Evolutionary conservation across 2,888 invertebrate genomes (phyloP), one percentile per base, ranked within the genome.

Genomic region (Synanthedon andrenaeformis): DNA sequence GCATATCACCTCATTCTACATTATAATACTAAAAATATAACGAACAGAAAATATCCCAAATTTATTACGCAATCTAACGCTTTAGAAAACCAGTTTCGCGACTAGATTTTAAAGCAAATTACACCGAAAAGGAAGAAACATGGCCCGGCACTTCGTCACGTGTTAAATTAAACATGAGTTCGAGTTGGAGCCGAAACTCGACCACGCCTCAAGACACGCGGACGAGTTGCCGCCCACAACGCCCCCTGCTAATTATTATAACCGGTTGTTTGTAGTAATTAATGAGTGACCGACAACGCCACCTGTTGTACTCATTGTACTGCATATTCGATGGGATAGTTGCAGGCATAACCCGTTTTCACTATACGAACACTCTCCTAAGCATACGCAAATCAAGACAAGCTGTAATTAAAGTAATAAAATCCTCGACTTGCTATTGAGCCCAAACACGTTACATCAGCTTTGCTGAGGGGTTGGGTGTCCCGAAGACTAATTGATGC

Each of bases 181-280:
- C 49, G 49, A 45, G 45, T 63, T 64, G 65, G 65, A 66, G 64
- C 70, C 69, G 66, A 71, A 74, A 69, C 66, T 57, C 66, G 66
- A 69, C 75, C 75, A 72, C 75, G 75, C 76, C 74, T 70, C 57
- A 56, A 14, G 57, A 57, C 61, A 61, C 62, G 57, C 59, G 58
- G 61, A 59, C 56, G 61, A 56, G 60, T 58, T 60, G 55, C 67
- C 84, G 82, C 85, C 86, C 76, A 80, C 72, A 61, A 67, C 83
- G 82, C 82, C 83, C 79, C 81, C 72, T 72, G 73, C 83, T 84
- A 85, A 85, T 85, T 85, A 82, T 83, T 80, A 82, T 77, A 82
- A 85, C 85, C 83, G 82, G 86, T 86, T 82, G 72, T 76, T 78
- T 74, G 75, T 75, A 70, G 75, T 81, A 82, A 84, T 84, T 84